A percentile compares a stretch with the other conserved stretches of the same genome.
These are phyloP conservation scores for Zoanthus sansibaricus DNA, from an alignment of 92 coral and sea anemone species.

Conservation along the genomic window DNA sequence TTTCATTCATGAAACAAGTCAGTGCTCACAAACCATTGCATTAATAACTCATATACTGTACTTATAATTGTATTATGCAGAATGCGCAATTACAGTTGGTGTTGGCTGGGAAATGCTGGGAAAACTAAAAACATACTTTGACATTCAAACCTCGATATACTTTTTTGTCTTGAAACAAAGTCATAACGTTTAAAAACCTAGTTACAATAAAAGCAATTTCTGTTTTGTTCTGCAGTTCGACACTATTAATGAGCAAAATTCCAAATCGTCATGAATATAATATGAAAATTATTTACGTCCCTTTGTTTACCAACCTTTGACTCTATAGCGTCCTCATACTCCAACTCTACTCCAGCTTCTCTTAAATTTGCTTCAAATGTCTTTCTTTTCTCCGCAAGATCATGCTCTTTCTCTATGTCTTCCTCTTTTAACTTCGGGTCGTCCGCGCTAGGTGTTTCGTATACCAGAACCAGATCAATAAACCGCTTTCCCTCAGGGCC, in stretches of 20 bases:
- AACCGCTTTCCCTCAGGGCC: constrained; percentile 70
- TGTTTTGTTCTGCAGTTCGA: not conserved
- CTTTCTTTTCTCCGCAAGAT: constrained; percentile 71
- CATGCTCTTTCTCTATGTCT: constrained; percentile 64
- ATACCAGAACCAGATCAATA: constrained; percentile 88
- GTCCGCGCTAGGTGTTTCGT: constrained; percentile 74
- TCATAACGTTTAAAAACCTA: not conserved
- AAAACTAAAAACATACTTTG: not conserved
- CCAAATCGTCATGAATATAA: not conserved
- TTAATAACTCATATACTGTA: too few species aligned
- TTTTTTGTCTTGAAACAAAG: too few species aligned
- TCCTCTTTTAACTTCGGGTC: constrained; percentile 64
- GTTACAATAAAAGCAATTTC: not conserved
- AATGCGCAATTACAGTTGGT: too few species aligned
- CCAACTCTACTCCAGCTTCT: constrained; percentile 79
- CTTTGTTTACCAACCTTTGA: constrained; percentile 69
- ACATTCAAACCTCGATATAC: not conserved
- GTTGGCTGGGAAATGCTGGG: not conserved
- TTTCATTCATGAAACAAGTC: too few species aligned
- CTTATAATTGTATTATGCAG: too few species aligned
- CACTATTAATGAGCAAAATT: too few species aligned
- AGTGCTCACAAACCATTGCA: too few species aligned
- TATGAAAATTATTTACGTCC: not conserved
- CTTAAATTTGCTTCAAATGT: constrained; percentile 72
- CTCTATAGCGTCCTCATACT: constrained; percentile 82